These are phyloP conservation scores for Pyrgilauda ruficollis DNA, from an alignment of 2,113 vertebrate species.

Conservation along the genomic window DNA sequence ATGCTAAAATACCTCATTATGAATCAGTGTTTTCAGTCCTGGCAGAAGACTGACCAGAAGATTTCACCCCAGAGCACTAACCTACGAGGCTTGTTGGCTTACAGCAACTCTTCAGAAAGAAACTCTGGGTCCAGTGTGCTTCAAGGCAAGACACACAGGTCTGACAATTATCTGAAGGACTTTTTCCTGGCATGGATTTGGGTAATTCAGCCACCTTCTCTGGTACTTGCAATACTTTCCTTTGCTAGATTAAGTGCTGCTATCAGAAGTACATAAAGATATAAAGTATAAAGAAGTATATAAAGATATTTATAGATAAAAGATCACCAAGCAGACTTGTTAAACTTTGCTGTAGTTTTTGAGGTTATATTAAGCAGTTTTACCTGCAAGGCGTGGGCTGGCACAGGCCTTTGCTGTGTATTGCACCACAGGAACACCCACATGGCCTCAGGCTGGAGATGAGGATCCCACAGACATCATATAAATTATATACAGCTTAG, in stretches of 20 bases:
- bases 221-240: neutral
- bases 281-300: too few relatives aligned
- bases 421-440: neutral
- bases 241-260: neutral
- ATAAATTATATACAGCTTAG: neutral
- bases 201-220: neutral
- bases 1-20: neutral
- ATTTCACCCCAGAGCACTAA: neutral
- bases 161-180: neutral
- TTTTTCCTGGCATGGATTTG: neutral
- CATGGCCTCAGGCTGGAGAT: neutral
- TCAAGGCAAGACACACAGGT: neutral
- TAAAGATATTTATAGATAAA: neutral
- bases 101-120: neutral
- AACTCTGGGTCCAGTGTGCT: neutral
- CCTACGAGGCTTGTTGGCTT: neutral
- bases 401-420: neutral
- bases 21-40: neutral
- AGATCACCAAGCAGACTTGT: neutral
- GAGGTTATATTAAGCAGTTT: neutral
- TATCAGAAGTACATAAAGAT: neutral
- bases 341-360: neutral
- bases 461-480: neutral
- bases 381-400: neutral
- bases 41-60: neutral